Evolutionary conservation across 2,888 invertebrate species (phyloP), one percentile per base, ranked within the genome.

Genomic region (Griposia aprilina): DNA sequence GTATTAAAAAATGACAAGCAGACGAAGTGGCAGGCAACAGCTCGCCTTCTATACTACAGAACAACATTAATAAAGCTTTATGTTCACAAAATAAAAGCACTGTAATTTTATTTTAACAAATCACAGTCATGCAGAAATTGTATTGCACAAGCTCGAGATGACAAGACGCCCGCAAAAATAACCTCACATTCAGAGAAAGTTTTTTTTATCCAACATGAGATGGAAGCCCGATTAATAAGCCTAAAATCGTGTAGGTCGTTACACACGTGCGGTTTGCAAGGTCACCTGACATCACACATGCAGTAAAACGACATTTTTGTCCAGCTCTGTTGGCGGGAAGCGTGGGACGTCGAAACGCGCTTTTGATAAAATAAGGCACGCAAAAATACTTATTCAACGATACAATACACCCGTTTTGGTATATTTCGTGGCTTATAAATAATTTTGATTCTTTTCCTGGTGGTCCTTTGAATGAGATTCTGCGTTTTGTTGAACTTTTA

Each of bases 251-350:
- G 88, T 89, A 83, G 87, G 87, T 88, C 76, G 81, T 71, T 68
- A n/a, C 76, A 74, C 84, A 84, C 87, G 86, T 87, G 87, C 76
- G 80, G 80, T 72, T 76, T 82, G 85, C 90, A 90, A 90, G 90
- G 90, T 90, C 90, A 82, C 62, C 69, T 90, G 90, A 90, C 88
- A 89, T 91, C 90, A 90, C 86, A 88, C 78, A 82, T 90, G 91
- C 91, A 90, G 89, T 88, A 87, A 80, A 87, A 88, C 89, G 86
- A 90, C 88, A 90, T 90, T 90, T 91, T 89, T 89, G 86, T 85
- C 63, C 60, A 81, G 65, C 85, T 80, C 68, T 76, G 82, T 78
- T 87, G 87, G 91, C 90, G 90, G 89, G 85, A 59, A 66, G 81
- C 88, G 90, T 90, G 90, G 90, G 90, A 76, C 66, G 89, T 73